These are phyloP conservation scores for Hozukius guyotensis DNA, from an alignment of 2,797 vertebrate species.

Conservation along the genomic window DNA sequence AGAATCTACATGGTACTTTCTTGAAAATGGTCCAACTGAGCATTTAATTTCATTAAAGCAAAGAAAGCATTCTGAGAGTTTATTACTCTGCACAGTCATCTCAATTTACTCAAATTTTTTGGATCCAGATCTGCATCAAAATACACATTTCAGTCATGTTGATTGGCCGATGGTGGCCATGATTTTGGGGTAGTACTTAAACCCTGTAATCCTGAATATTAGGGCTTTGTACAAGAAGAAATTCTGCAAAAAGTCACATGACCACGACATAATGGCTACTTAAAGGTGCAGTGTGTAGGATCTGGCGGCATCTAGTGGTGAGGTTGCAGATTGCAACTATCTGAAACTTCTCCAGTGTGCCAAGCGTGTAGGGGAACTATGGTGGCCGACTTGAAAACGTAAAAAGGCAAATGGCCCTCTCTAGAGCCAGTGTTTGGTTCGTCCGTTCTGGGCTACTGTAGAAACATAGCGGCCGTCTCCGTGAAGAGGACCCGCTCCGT, in stretches of 20 bases:
- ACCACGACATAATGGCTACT: not conserved
- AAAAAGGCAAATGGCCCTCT: too few species aligned
- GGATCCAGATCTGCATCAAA: not conserved
- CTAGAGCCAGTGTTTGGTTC: too few species aligned
- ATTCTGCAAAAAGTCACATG: not conserved
- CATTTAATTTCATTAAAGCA: not conserved
- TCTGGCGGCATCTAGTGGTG: too few species aligned
- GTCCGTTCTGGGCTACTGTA: too few species aligned
- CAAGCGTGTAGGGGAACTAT: too few species aligned
- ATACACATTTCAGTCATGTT: not conserved
- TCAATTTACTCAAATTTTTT: not conserved
- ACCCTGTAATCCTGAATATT: not conserved
- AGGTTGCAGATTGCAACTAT: too few species aligned
- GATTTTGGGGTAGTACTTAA: not conserved
- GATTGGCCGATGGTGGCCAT: not conserved
- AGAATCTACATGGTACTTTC: not conserved
- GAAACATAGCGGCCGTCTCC: too few species aligned
- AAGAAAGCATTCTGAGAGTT: not conserved
- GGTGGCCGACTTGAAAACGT: fast-evolving
- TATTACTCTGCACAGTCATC: not conserved
- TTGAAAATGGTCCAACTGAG: not conserved
- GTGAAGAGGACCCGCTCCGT: too few species aligned
- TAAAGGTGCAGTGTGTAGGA: too few species aligned
- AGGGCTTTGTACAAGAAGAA: not conserved
- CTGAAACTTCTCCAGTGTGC: too few species aligned